Evolutionary conservation across 1,140 invertebrate genomes (phyloP), one percentile per base, ranked within the genome.

Genomic region (Leptopilina boulardi): DNA sequence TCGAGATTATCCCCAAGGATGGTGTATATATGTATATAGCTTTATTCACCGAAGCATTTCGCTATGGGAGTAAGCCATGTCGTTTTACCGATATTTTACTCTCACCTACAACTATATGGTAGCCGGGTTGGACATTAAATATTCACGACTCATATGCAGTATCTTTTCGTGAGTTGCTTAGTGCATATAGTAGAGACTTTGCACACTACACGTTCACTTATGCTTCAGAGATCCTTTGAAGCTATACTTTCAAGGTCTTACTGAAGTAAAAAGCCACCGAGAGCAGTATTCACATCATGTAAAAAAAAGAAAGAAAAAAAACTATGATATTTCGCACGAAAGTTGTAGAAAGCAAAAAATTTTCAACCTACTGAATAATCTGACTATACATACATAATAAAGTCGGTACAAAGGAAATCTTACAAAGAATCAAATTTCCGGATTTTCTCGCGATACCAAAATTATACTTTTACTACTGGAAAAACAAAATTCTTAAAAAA

Each of bases 91-190:
- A 74, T 74, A 73, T 77, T 73, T 76, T 78, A 76, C 79, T 76
- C 70, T 76, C 75, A 74, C 44, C 21, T 56, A 21, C 70, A 34
- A 26, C 74, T 79, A 79, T 47, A 71, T 44, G 73, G 79, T 70
- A 77, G 71, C 73, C 15, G 23, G 30, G 70, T n/a, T 72, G 79
- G 41, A 75, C 77, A 74, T 87, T 80, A 87, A 86, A 86, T 86
- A 87, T 87, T 86, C 82, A 86, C 74, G 75, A 13, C 74, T 87
- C 84, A 83, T 86, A 84, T 84, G 81, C 82, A 85, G 83, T 86
- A 83, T 83, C 79, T 87, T 78, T 81, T 80, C 66, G 51, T 11
- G 54, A 74, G 73, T 56, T 54, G 75, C 77, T 78, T 77, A 15
- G 71, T 56, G 72, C 41, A 47, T 41, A 42, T 23, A 38, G 34